Conservation (phyloP, 2,797 vertebrate species). For the Cynodonichthys magdalenae region DNA sequence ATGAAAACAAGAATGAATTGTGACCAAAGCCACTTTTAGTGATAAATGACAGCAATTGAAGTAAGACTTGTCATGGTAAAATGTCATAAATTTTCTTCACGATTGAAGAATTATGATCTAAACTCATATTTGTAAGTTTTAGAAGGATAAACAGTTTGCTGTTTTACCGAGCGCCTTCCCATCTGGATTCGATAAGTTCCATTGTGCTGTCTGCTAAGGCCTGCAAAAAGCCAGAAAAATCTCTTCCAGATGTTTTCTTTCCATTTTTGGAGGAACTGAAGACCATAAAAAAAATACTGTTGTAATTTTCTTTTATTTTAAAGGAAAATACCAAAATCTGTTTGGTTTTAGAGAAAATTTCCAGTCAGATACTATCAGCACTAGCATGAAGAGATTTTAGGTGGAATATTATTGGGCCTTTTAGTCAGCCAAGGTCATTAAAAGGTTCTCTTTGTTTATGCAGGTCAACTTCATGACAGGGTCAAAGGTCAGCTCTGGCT, state of each 20-base stretch:
- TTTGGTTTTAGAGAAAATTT: constrained; percentile 53
- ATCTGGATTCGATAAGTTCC: constrained; percentile 84
- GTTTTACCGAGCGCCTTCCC: constrained; percentile 69
- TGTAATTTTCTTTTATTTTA: constrained; percentile 63
- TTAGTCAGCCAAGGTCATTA: constrained; percentile 53
- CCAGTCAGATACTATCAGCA: constrained; percentile 59
- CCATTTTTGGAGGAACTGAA: constrained; percentile 73
- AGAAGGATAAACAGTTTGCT: constrained; percentile 59
- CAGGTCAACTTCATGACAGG: constrained; percentile 51
- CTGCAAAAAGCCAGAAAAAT: constrained; percentile 78
- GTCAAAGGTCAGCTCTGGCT: constrained; percentile 66
- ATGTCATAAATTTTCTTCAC: constrained; percentile 15
- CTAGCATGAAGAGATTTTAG: constrained; percentile 42
- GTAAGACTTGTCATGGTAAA: background rate
- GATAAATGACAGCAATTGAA: constrained; percentile 23
- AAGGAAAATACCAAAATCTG: constrained; percentile 72
- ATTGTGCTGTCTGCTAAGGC: constrained; percentile 82
- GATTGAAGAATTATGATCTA: constrained; percentile 18
- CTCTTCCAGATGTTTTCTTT: constrained; percentile 86
- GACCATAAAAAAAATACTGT: constrained; percentile 68
- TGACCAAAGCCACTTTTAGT: constrained; percentile 42
- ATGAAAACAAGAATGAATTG: constrained; percentile 66
- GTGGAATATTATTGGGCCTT: constrained; percentile 36
- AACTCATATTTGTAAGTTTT: constrained; percentile 46
- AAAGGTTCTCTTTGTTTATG: constrained; percentile 62